Evolutionary conservation across 2,888 invertebrate genomes (phyloP), one percentile per base, ranked within the genome.

Genomic region (Phortica okadai): DNA sequence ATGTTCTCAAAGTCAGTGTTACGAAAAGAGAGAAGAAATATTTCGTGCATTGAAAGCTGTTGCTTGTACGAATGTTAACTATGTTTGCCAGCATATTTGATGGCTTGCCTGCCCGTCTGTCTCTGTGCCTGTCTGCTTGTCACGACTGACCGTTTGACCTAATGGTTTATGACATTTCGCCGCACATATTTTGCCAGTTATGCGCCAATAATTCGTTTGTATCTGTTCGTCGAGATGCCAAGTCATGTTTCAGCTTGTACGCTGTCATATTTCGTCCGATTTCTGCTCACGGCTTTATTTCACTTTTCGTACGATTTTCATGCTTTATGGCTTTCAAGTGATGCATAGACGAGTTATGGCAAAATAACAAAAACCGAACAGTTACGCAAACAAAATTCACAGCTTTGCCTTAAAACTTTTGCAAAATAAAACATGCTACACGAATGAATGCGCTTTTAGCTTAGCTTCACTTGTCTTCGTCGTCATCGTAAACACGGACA

Each of bases 111-210:
- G 6, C 0, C 44, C 50, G 16, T 8, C 50, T n/a, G 14, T 16
- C 14, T 56, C 1, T 56, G 11, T 14, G 16, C 1, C 33, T 5
- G 33, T 33, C 33, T 33, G 33, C 50, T 50, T 2, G 50, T 11
- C 50, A 8, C 1, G 50, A 6, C 50, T 50, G 50, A 50, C 64
- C 76, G 75, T 77, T 66, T 21, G 8, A 10, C 59, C 82, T 82
- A 83, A 84, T 84, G 82, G 83, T 84, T 84, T 84, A 84, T 81
- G 83, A 84, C 84, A 80, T 74, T 82, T 83, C 74, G 79, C 80
- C 76, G 73, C 75, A 76, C 82, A 82, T 80, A 69, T 69, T 66
- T 69, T 70, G 74, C 33, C 25, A 16, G 54, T 66, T 74, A 44
- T 50, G 25, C 11, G 64, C 2, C 45, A 45, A 54, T 64, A 66